Evolutionary conservation across 2,113 vertebrate genomes (phyloP).

Genomic region (Phalacrocorax brasilianus): DNA sequence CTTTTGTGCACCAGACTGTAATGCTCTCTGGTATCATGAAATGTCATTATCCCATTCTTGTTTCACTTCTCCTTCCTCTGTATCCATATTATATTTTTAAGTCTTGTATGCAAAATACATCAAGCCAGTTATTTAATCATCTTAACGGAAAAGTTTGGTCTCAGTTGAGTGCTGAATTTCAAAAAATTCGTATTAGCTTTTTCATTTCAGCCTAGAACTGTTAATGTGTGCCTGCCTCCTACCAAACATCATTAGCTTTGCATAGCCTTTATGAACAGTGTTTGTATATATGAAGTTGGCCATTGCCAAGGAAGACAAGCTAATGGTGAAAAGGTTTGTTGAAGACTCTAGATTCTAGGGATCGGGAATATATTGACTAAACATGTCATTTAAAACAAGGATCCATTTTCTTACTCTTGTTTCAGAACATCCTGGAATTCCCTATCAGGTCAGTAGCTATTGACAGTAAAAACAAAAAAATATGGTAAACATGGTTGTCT

Average conservation of each 20-base stretch:
- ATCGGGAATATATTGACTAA: not conserved
- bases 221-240: not conserved
- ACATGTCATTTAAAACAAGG: not conserved
- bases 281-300: not conserved
- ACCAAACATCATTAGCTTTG: not conserved
- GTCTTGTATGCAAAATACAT: conserved; percentile 36
- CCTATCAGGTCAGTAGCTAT: not conserved
- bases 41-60: conserved; percentile 22
- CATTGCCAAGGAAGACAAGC: not conserved
- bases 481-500: not conserved
- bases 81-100: conserved; percentile 1
- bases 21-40: not conserved
- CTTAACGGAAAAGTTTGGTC: conserved; percentile 35
- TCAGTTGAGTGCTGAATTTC: not conserved
- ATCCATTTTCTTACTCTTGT: not conserved
- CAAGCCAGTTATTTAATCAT: conserved; percentile 6
- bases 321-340: not conserved
- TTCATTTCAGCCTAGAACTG: not conserved
- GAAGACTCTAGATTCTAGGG: not conserved
- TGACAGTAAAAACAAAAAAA: not conserved
- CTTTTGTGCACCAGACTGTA: not conserved
- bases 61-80: conserved; percentile 54
- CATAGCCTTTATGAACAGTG: not conserved
- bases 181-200: not conserved
- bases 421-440: not conserved